Evolutionary conservation across 2,888 invertebrate genomes (phyloP).

Genomic region (Arge pagana): DNA sequence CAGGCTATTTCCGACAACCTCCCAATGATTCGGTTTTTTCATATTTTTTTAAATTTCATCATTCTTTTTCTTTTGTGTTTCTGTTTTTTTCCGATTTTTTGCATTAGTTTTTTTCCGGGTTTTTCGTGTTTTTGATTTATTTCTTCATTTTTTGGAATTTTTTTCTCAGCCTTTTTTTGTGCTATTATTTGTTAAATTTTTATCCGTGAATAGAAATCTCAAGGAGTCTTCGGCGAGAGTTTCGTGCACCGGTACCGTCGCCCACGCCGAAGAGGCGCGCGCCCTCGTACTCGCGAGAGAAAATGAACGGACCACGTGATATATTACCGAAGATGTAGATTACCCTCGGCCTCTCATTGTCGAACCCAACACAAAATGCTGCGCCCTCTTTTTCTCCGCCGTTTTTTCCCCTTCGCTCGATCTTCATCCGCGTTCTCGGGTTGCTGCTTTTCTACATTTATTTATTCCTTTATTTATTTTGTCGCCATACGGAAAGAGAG

Average conservation of each 20-base stretch:
- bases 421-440: constrained; percentile 5
- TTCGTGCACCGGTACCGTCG: neutral
- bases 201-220: constrained; percentile 39
- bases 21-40: too few relatives aligned
- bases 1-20: too few relatives aligned
- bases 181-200: constrained; percentile 31
- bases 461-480: neutral
- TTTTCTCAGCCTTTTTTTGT: constrained; percentile 31
- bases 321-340: constrained; percentile 54
- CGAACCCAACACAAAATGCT: constrained; percentile 43
- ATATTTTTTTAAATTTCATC: too few relatives aligned
- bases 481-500: too few relatives aligned
- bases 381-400: constrained; percentile 15
- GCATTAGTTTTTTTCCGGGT: too few relatives aligned
- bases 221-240: neutral
- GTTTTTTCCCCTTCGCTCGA: neutral
- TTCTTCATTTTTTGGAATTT: constrained; percentile 25
- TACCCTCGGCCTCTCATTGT: constrained; percentile 50
- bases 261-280: constrained; percentile 11
- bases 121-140: neutral
- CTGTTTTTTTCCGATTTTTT: constrained; percentile 30
- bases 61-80: too few relatives aligned
- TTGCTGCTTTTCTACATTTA: neutral
- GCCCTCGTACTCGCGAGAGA: constrained; percentile 31
- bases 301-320: constrained; percentile 37